These are phyloP conservation scores for Acanthopleura granulata DNA, from an alignment of 2,888 invertebrate species.

Conservation along the genomic window DNA sequence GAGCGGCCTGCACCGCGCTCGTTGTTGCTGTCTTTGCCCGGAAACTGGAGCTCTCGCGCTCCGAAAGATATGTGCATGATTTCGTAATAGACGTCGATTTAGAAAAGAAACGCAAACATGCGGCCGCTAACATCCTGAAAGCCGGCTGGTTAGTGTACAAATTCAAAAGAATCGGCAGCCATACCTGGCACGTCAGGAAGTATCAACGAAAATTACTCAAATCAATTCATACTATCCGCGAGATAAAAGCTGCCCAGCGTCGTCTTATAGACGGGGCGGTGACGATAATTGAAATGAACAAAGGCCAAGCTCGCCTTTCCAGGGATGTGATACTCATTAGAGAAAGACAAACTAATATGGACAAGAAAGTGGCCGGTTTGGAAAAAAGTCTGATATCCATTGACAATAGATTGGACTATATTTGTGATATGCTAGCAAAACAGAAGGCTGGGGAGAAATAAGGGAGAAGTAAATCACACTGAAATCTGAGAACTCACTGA, in stretches of 20 bases:
- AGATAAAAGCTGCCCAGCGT: constrained; percentile 65
- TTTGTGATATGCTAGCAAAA: constrained; percentile 7
- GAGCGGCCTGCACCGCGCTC: constrained; percentile 67
- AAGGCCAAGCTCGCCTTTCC: constrained; percentile 35
- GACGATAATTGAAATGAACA: constrained; percentile 57
- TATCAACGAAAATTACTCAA: constrained; percentile 62
- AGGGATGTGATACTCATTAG: constrained; percentile 13
- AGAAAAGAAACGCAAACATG: constrained; percentile 59
- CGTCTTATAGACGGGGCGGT: constrained; percentile 56
- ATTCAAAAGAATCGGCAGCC: constrained; percentile 38
- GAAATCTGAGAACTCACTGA: too few species aligned
- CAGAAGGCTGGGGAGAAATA: background rate
- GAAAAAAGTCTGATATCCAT: constrained; percentile 10
- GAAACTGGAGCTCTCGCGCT: constrained; percentile 64
- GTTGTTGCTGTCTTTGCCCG: constrained; percentile 67
- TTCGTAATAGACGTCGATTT: constrained; percentile 68
- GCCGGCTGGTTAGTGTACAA: constrained; percentile 66
- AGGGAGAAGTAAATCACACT: too few species aligned
- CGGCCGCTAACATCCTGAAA: constrained; percentile 65
- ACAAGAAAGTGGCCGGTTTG: constrained; percentile 1
- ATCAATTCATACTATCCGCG: constrained; percentile 65
- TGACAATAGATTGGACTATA: background rate
- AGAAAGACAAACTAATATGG: constrained; percentile 9
- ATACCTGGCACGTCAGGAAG: constrained; percentile 38
- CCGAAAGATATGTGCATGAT: constrained; percentile 68